Evolutionary conservation across 2,888 invertebrate genomes (phyloP).

Genomic region (Matsumyia berberina): DNA sequence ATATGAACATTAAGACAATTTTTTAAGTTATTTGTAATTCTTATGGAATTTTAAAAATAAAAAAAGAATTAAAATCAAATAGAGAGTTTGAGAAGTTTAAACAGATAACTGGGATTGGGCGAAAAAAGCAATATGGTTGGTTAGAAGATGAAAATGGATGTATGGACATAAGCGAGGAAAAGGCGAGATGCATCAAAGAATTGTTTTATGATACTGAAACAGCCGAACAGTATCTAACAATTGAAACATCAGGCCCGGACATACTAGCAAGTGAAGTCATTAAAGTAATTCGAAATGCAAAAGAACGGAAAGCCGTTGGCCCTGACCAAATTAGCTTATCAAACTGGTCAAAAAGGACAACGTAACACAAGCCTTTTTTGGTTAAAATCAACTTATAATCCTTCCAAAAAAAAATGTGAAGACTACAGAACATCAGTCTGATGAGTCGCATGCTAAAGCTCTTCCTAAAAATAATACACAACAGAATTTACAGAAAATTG

Average conservation of each 20-base stretch:
- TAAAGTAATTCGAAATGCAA: not conserved
- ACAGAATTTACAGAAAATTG: too few species aligned
- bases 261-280: not conserved
- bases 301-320: not conserved
- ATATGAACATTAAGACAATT: conserved; percentile 65
- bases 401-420: not conserved
- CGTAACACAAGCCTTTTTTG: not conserved
- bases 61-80: conserved; percentile 35
- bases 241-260: not conserved
- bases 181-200: not conserved
- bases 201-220: not conserved
- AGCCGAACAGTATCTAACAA: not conserved
- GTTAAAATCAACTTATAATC: not conserved
- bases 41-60: conserved; percentile 40
- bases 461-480: too few species aligned
- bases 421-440: not conserved
- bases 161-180: not conserved
- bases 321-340: not conserved
- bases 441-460: not conserved
- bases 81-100: not conserved
- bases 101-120: too few species aligned
- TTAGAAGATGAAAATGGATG: not conserved
- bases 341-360: not conserved
- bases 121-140: too few species aligned
- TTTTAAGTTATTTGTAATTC: conserved; percentile 74